Evolutionary conservation across 2,888 invertebrate genomes (phyloP), one percentile per base, ranked within the genome.

Genomic region (Morinoia aosen): DNA sequence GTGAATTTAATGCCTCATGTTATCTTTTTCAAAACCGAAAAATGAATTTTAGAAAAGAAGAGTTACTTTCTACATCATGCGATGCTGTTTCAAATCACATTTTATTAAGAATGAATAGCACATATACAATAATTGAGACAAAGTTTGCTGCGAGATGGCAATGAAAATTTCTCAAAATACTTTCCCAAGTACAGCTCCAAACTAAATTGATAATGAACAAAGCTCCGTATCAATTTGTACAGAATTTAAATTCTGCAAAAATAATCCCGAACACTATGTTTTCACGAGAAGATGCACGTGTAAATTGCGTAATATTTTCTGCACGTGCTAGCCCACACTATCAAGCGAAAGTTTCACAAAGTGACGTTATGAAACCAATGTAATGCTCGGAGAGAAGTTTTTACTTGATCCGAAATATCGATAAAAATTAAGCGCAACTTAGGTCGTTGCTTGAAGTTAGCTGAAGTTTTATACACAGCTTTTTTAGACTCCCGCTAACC

Each of bases 331-430:
- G 25, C 7, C 76, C 33, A 33, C 19, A 12, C 25, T 76, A 14
- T 33, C 76, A 19, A 33, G 0, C 25, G 76, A 76, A 76, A 10
- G 76, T 76, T 76, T 76, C 76, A 76, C 76, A 76, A 76, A 76
- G 76, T 76, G 76, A 76, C 76, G 76, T 76, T 76, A 76, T 76
- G 76, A 76, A 76, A 19, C 76, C 76, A 76, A 76, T 25, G 76
- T 33, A 76, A 76, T 76, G 76, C 76, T 16, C 76, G 16, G 76
- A 10, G 12, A 76, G 25, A 33, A 33, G 25, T 33, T 76, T 76
- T 76, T 25, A 33, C 25, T 33, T 10, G 76, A 10, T 33, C 33
- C 25, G 25, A 76, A 76, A 76, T 76, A 76, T 76, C 76, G 33
- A 16, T 61, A 33, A 76, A 76, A 76, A 76, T 76, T 76, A 76